Evolutionary conservation across 2,113 vertebrate genomes (phyloP).

Genomic region (human): DNA sequence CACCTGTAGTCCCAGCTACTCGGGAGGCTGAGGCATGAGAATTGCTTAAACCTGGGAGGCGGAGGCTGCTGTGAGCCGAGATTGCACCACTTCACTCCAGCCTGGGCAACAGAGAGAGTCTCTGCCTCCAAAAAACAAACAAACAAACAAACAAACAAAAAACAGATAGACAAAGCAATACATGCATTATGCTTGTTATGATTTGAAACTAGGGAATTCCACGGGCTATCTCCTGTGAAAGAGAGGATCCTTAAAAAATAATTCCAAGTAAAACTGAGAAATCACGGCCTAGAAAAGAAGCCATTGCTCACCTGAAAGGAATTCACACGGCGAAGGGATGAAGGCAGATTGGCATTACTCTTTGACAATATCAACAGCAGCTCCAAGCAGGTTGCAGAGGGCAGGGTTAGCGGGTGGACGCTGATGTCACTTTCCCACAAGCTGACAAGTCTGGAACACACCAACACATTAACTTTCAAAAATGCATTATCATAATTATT

Average conservation of each 20-base stretch:
- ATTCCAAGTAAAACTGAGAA: background rate
- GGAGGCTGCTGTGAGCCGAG: too few species aligned
- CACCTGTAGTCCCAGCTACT: too few species aligned
- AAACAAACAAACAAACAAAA: background rate
- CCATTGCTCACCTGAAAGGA: constrained; percentile 91
- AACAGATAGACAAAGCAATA: background rate
- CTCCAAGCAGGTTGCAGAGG: constrained; percentile 91
- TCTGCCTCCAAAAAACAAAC: too few species aligned
- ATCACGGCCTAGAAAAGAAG: background rate
- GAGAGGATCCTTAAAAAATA: background rate
- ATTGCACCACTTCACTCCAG: too few species aligned
- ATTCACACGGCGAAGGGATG: constrained; percentile 91
- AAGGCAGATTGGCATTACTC: constrained; percentile 88
- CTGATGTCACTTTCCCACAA: constrained; percentile 93
- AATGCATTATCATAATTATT: background rate
- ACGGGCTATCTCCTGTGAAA: background rate
- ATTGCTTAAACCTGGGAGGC: too few species aligned
- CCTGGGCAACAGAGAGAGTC: too few species aligned
- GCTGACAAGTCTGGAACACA: constrained; percentile 84
- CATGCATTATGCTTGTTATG: background rate
- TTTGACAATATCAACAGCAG: constrained; percentile 87
- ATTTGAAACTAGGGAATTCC: background rate
- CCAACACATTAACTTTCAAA: background rate
- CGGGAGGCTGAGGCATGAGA: too few species aligned
- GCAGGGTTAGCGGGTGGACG: constrained; percentile 91